Conservation (phyloP, 2,797 vertebrate species). For the Tenualosa thibaudeaui region DNA sequence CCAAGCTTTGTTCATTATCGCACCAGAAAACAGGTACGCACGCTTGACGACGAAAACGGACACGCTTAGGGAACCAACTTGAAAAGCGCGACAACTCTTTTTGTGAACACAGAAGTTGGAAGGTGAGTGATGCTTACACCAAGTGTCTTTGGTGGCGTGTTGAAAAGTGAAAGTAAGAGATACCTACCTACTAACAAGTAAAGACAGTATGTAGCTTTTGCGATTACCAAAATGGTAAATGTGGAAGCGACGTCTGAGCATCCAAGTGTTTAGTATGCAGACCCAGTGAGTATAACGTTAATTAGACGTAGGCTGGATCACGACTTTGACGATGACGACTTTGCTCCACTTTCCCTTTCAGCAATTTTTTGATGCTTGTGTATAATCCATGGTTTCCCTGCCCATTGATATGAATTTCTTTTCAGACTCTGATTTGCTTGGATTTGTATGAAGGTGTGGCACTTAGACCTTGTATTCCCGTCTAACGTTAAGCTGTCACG, state of each 20-base stretch:
- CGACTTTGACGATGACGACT: neutral
- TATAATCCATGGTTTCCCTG: neutral
- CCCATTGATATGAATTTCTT: neutral
- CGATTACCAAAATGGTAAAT: neutral
- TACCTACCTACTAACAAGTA: neutral
- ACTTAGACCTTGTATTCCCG: neutral
- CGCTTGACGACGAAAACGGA: neutral
- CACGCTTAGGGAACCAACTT: neutral
- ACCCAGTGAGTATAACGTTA: no score
- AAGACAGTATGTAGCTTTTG: neutral
- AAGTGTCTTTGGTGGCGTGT: neutral
- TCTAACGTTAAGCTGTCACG: no score
- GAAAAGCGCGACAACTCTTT: neutral
- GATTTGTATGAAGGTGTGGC: neutral
- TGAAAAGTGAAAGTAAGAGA: neutral
- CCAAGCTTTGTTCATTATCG: neutral
- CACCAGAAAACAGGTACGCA: neutral
- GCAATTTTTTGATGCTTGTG: neutral
- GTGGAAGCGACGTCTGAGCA: neutral
- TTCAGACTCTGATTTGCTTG: neutral
- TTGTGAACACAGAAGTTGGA: neutral
- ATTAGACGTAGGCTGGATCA: neutral
- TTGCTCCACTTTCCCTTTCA: neutral
- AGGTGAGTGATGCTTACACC: slow-evolving; percentile 13
- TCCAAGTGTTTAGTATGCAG: neutral